Evolutionary conservation across 1,140 invertebrate species (phyloP).

Genomic region (Ridgeia piscesae): DNA sequence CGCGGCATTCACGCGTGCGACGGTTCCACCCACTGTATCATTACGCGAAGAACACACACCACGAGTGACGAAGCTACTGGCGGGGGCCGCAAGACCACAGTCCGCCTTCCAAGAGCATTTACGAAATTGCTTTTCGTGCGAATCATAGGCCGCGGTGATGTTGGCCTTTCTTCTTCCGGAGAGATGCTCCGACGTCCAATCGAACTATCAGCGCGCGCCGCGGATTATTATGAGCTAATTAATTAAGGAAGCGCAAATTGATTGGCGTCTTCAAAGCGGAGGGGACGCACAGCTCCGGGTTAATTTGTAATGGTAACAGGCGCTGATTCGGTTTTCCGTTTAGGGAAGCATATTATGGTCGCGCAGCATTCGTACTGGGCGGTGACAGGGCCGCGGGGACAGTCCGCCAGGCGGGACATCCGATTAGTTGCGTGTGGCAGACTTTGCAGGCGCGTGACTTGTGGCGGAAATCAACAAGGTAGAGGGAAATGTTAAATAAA

Average conservation of each 20-base stretch:
- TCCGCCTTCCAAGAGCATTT: neutral
- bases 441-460: neutral
- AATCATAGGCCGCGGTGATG: neutral
- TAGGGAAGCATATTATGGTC: neutral
- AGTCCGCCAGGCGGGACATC: neutral
- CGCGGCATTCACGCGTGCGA: neutral
- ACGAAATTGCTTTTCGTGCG: neutral
- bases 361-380: neutral
- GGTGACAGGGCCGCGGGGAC: neutral
- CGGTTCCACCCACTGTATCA: neutral
- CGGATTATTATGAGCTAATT: conserved; percentile 1
- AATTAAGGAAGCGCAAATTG: neutral
- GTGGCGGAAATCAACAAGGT: neutral
- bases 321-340: neutral
- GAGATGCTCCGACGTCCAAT: neutral
- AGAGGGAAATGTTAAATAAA: neutral
- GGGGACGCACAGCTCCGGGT: neutral
- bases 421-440: neutral
- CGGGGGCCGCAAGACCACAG: neutral
- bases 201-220: neutral
- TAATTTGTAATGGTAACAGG: neutral
- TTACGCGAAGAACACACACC: neutral
- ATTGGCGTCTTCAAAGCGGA: neutral
- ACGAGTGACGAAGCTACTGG: neutral
- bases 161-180: neutral